Evolutionary conservation across 92 coral and sea anemone genomes (phyloP).

Genomic region (Heteractis magnifica): DNA sequence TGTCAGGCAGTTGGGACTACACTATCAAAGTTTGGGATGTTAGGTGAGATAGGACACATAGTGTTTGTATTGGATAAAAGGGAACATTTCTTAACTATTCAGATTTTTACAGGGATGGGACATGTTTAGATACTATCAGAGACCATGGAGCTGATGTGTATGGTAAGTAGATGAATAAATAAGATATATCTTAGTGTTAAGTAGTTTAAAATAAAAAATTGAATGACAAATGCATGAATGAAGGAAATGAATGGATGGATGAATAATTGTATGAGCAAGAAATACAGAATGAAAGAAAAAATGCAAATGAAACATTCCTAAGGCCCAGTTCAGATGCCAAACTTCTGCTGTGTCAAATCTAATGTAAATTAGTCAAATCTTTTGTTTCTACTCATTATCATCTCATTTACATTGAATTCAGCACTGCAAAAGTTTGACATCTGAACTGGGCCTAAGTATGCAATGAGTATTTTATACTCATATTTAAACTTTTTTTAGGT

Average conservation of each 20-base stretch:
- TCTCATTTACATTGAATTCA: too few relatives aligned
- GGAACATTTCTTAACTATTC: too few relatives aligned
- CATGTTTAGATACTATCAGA: slow-evolving; percentile 78
- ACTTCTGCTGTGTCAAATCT: too few relatives aligned
- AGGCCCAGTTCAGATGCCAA: too few relatives aligned
- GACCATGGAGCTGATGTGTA: slow-evolving; percentile 99
- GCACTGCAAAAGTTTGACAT: too few relatives aligned
- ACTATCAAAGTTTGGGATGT: slow-evolving; percentile 91
- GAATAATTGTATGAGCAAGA: background rate
- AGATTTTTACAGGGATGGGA: slow-evolving; percentile 54
- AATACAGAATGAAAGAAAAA: too few relatives aligned
- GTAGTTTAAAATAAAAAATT: background rate
- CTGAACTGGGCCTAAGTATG: too few relatives aligned
- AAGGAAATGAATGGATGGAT: background rate
- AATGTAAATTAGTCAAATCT: too few relatives aligned
- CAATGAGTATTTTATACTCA: too few relatives aligned
- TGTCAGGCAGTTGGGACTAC: slow-evolving; percentile 99
- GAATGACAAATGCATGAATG: background rate
- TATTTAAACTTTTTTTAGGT: slow-evolving; percentile 28
- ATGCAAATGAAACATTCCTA: too few relatives aligned
- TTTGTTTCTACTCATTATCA: too few relatives aligned
- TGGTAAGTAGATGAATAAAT: slow-evolving; percentile 49
- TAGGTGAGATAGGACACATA: slow-evolving; percentile 47
- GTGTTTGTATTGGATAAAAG: background rate
- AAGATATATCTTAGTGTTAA: background rate